Evolutionary conservation across 2,113 vertebrate species (phyloP), one percentile per base, ranked within the genome.

Genomic region (Pedionomus torquatus): DNA sequence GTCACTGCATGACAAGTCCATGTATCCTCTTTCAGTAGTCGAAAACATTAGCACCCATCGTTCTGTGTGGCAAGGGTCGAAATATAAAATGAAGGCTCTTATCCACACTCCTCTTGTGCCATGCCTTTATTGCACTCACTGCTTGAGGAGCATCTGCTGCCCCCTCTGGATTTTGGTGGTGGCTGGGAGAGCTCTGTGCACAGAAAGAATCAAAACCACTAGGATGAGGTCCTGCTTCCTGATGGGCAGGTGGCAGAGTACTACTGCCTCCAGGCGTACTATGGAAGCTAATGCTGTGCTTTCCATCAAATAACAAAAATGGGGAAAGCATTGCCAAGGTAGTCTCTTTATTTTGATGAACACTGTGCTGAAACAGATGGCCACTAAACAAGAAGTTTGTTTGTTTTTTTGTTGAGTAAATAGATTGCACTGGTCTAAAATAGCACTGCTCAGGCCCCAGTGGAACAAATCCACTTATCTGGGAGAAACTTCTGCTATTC

Each of bases 131-230:
- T 70, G 31, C 23, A 23, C 44, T 64, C 55, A 35, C 5, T 31
- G 25, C n/a, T 43, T 4, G 2, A 0, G 2, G 49, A 52, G 3
- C 39, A 55, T 64, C 33, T 75, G 46, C 55, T 60, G 20, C 12
- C 31, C 8, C 8, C 30, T n/a, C 39, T 28, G 39, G 24, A n/a
- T 87, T 64, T 52, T 1, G 1, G 10, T 44, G 41, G 35, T 49
- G 65, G 5, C 35, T 64, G 64, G 33, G 39, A 83, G 18, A 0
- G 0, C 26, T 74, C 23, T 60, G 60, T 0, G 0, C 20, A 51
- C 10, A 49, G 30, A 51, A 39, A 11, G 20, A 61, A 63, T 58
- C 1, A 0, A 70, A 70, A 46, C 13, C 60, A 41, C 26, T 48
- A 80, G 72, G 48, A 55, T 52, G 48, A 71, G 69, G 7, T 89